phyloP scores from a whole-genome alignment of 2,113 vertebrate species.

The Oncorhynchus kisutch region DNA sequence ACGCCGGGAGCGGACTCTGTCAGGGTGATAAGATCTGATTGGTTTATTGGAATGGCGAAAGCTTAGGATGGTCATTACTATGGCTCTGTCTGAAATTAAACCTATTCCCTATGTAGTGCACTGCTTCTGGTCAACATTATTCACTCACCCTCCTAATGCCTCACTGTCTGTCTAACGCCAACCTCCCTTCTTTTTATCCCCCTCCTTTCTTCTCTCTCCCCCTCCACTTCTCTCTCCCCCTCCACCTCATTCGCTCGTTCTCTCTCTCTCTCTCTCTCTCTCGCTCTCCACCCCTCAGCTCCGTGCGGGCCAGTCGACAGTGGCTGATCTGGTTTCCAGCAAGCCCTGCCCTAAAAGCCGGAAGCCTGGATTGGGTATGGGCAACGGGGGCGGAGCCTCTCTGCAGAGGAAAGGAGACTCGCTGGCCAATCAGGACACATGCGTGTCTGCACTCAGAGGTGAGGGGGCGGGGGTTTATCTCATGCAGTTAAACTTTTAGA shows the following conservation, averaged over 20 bases:
- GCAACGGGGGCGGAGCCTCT: constrained; percentile 45
- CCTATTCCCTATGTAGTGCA: too few relatives aligned
- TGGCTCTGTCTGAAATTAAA: too few relatives aligned
- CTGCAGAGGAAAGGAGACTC: constrained; percentile 80
- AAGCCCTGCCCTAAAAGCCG: constrained; percentile 56
- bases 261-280: not conserved
- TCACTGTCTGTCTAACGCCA: too few relatives aligned
- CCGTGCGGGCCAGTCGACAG: constrained; percentile 16
- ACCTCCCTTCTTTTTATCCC: too few relatives aligned
- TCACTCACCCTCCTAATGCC: too few relatives aligned
- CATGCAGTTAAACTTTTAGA: too few relatives aligned
- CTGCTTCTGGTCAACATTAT: too few relatives aligned
- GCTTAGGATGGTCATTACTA: too few relatives aligned
- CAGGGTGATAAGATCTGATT: constrained; percentile 66
- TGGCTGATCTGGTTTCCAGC: constrained; percentile 53
- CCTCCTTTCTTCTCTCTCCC: too few relatives aligned
- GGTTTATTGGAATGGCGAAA: too few relatives aligned
- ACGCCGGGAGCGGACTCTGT: constrained; percentile 76
- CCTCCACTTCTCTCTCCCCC: not conserved
- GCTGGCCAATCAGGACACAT: constrained; percentile 82
- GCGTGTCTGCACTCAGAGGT: constrained; percentile 82
- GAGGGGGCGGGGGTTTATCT: not conserved
- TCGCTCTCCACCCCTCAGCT: constrained; percentile 53
- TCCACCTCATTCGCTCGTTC: not conserved
- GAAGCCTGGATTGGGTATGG: constrained; percentile 62